Evolutionary conservation across 2,888 invertebrate species (phyloP), one percentile per base, ranked within the genome.

Genomic region (Linyphia triangularis): DNA sequence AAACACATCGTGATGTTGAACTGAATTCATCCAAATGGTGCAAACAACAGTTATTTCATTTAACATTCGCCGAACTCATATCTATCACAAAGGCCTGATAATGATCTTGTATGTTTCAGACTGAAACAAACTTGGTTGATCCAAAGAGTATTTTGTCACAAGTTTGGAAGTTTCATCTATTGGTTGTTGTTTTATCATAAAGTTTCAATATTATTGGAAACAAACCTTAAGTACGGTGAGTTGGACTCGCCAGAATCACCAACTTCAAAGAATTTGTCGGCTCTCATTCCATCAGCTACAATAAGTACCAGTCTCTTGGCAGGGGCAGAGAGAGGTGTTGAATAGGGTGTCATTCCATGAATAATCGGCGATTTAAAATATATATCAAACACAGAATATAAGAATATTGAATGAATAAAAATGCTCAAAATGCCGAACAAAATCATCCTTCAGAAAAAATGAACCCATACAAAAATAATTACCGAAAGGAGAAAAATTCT

Each of bases 351-450:
- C 92, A 96, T 95, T 90, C 95, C 95, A 92, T 95, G 95, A 22
- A 97, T 95, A 33, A 98, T 94, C 0, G 98, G 98, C 0, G 97
- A 97, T 90, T 96, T 96, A 93, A 98, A 98, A 93, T 98, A 98
- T 88, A 98, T 96, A 92, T 98, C 97, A 93, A 98, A 98, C 90
- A 97, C 96, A 0, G 97, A 96, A 91, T 95, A 95, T 79, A 98
- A 94, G 91, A 98, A 95, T 28, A 96, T 93, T 0, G 96, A 37
- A 92, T 98, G 97, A 86, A 97, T 94, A 10, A 94, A 90, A 90
- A 96, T 63, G 10, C 90, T 90, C 13, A 90, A 78, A 3, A 82
- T 33, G 2, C 82, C 86, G 33, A 88, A 88, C 7, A 82, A n/a
- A 61, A 88, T n/a, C 86, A 88, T 88, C 33, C 22, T 26, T 7